Evolutionary conservation across 2,113 vertebrate genomes (phyloP), one percentile per base, ranked within the genome.

Genomic region (Pavo muticus): DNA sequence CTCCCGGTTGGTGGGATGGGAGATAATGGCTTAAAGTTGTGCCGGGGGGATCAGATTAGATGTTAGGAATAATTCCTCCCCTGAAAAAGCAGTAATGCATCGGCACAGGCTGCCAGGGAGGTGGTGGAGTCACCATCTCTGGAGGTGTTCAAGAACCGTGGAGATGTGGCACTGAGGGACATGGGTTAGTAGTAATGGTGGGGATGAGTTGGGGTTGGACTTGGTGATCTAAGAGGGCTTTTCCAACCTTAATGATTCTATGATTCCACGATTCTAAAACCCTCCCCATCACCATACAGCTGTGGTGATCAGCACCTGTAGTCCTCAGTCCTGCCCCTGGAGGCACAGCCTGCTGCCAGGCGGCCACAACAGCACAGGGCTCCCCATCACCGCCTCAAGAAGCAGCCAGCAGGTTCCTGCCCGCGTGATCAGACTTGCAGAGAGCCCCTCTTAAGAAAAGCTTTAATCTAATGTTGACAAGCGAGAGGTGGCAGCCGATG

Each of bases 381-480:
- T 50, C 60, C 10, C n/a, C 15, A 2, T 1, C 6, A 8, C 29
- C 6, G 6, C 48, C 54, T 39, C 18, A 12, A 45, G 29, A 40
- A 48, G 39, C 2, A 18, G 11, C 16, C 61, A 18, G 39, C 73
- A 59, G 67, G 29, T 13, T 75, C 67, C 70, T n/a, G 24, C 39
- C 59, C 4, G 0, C 1, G 3, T 2, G 8, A 6, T 52, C 78
- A 72, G 20, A 32, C 59, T 13, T 11, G 18, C 24, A n/a, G 4
- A 6, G 0, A 70, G 40, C 3, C 20, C 13, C 14, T 73, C 60
- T 37, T 6, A 48, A 0, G 1, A 42, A 91, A 74, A 74, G 5
- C 20, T 74, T 71, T 2, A 35, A 45, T 25, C 54, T 64, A 27
- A 84, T 40, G 45, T 77, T 52, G 14, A 29, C 14, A 37, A 64